Evolutionary conservation across 2,113 vertebrate species (phyloP).

Genomic region (Oceanites oceanicus): DNA sequence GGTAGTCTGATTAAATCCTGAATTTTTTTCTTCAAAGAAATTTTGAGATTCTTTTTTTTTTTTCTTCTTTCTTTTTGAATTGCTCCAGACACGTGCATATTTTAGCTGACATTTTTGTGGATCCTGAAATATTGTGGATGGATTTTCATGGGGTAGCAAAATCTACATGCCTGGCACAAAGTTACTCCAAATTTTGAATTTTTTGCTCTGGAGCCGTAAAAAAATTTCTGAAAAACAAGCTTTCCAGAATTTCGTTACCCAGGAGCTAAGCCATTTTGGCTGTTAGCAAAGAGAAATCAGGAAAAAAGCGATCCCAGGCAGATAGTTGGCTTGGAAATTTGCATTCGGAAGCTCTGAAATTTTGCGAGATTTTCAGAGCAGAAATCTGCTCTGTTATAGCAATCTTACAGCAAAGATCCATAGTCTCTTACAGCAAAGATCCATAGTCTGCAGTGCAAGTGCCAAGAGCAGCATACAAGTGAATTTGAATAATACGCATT

Average conservation of each 20-base stretch:
- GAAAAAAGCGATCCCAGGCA: background rate
- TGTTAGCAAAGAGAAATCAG: background rate
- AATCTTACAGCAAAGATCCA: too few species aligned
- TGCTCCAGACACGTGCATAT: background rate
- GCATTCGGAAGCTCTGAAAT: background rate
- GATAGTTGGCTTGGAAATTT: constrained; percentile 12
- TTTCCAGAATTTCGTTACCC: constrained; percentile 2
- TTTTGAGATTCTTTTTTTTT: background rate
- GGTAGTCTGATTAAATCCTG: background rate
- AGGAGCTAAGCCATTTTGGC: background rate
- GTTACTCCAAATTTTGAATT: background rate
- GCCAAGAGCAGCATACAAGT: background rate
- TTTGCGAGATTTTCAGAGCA: background rate
- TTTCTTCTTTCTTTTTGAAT: background rate
- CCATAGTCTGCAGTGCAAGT: background rate
- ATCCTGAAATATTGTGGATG: background rate
- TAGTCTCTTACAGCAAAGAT: background rate
- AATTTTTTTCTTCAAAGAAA: background rate
- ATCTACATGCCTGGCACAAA: background rate
- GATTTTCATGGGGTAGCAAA: background rate
- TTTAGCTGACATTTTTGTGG: background rate
- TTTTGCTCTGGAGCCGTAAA: background rate
- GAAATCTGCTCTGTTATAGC: too few species aligned
- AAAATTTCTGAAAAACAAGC: background rate
- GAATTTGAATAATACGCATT: background rate